Base-by-base conservation (phyloP, 1,140 invertebrate genomes). In the Apis cerana region DNA sequence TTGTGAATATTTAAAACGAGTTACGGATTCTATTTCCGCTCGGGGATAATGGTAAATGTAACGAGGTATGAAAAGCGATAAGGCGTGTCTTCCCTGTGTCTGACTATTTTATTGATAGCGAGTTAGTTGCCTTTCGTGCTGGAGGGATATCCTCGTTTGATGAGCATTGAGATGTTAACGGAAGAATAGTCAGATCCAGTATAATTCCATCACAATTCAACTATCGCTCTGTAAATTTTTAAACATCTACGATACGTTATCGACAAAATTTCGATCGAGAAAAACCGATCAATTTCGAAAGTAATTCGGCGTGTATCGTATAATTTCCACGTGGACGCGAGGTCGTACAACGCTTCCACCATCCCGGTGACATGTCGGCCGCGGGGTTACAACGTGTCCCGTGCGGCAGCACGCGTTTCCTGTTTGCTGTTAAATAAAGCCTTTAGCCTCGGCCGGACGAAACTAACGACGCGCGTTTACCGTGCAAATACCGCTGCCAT, bases 391-490 rank as follows among this genome's bases (percentile, higher is more conserved):
- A 67, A 43, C 61, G 54, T 74, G 33, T 59, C 56, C 43, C 21
- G 48, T 19, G 56, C 70, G 33, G 52, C 48, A 64, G 78, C 70
- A 64, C 69, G 71, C 71, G 78, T 48, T 76, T 58, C 54, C 54
- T 84, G 68, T 84, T 88, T 82, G 69, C 65, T 70, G 56, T 86
- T 80, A 80, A 83, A 89, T 89, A 89, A 88, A 88, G 72, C 61
- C 69, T 79, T 70, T 79, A 78, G 62, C 75, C 75, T 70, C 75
- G 23, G 4, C 52, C 67, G 79, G 59, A 80, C 76, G 64, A 83
- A 85, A 78, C 82, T 88, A 80, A 89, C 68, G 76, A 82, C 74
- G 82, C 72, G 76, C 78, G 85, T 85, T 88, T 85, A 74, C 79
- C 80, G 64, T 69, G 77, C 56, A 83, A 84, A 88, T 86, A 80